Base-by-base conservation (phyloP, 2,797 vertebrate genomes). In the Synanceia verrucosa region DNA sequence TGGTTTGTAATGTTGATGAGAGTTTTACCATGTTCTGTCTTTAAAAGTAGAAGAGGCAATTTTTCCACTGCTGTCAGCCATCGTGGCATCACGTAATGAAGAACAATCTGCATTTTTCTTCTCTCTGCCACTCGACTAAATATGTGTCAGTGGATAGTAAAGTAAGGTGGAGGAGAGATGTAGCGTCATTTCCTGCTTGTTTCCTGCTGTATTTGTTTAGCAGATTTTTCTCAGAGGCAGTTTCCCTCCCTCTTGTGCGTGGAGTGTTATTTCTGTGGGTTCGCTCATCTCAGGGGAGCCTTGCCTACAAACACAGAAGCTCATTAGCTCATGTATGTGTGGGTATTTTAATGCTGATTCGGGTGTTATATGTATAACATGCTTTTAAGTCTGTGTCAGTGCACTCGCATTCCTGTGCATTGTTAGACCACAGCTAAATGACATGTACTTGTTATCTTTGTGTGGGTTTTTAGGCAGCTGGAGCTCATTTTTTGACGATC, bases 261-360 rank as follows among this genome's bases (percentile, higher is more conserved):
- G 41, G 48, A 74, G 81, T 73, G 55, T 84, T 89, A 77, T 89
- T 81, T 88, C 66, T 80, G 83, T 88, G 83, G 71, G 73, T 84
- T 88, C 77, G 24, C 66, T 58, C n/a, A 65, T 91, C 90, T 85
- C 87, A 37, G 44, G 87, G 81, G 87, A 89, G 52, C 37, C 47
- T 68, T 70, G 81, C 71, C 78, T 85, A 59, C 84, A 83, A 88
- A 90, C 86, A 89, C 81, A 83, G 59, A 73, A 75, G 81, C 90
- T 92, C 86, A 90, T 92, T 90, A 91, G 77, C 61, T 52, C 2
- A 0, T 80, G 56, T 26, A 52, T 68, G 73, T 70, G 76, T 43
- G 70, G 65, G 85, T 59, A 76, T 67, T 39, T 78, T 62, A 79
- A 81, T 73, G 85, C 82, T 69, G 63, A 26, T 37, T 31, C 46